A percentile compares a stretch with the other conserved stretches of the same genome.
Evolutionary conservation across 2,888 invertebrate species (phyloP).

Genomic region (Sesamia inferens): DNA sequence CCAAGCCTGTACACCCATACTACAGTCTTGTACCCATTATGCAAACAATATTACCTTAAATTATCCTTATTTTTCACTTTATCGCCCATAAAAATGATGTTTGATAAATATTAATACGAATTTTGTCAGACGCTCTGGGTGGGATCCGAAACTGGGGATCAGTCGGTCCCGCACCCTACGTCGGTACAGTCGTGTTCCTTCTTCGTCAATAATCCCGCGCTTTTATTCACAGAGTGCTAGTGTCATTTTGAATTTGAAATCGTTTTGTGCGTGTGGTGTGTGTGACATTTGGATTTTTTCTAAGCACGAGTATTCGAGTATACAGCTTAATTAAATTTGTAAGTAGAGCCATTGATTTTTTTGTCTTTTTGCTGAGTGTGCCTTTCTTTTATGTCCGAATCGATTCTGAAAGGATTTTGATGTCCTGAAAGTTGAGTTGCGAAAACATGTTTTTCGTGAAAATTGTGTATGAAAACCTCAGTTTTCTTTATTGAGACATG

Average conservation of each 20-base stretch:
- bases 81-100: conserved; percentile 42
- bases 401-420: conserved; percentile 38
- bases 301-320: conserved; percentile 30
- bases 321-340: conserved; percentile 44
- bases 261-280: conserved; percentile 57
- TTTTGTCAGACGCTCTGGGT: conserved; percentile 47
- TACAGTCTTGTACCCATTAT: conserved; percentile 37
- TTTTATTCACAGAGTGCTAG: conserved; percentile 58
- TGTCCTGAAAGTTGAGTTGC: conserved; percentile 41
- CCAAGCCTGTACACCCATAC: neutral
- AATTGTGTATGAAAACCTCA: conserved; percentile 1
- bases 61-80: conserved; percentile 43
- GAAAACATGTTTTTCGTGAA: conserved; percentile 29
- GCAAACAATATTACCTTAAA: conserved; percentile 41
- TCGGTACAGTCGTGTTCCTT: conserved; percentile 50
- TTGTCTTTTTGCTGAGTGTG: conserved; percentile 14
- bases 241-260: conserved; percentile 57
- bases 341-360: conserved; percentile 38
- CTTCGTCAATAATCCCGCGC: conserved; percentile 59
- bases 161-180: conserved; percentile 61
- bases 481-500: neutral
- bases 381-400: conserved; percentile 40
- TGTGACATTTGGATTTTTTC: conserved; percentile 64
- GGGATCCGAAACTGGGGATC: conserved; percentile 42
- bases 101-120: conserved; percentile 45